Base-by-base conservation (phyloP, 1,140 invertebrate species). In the Trichonephila inaurata region DNA sequence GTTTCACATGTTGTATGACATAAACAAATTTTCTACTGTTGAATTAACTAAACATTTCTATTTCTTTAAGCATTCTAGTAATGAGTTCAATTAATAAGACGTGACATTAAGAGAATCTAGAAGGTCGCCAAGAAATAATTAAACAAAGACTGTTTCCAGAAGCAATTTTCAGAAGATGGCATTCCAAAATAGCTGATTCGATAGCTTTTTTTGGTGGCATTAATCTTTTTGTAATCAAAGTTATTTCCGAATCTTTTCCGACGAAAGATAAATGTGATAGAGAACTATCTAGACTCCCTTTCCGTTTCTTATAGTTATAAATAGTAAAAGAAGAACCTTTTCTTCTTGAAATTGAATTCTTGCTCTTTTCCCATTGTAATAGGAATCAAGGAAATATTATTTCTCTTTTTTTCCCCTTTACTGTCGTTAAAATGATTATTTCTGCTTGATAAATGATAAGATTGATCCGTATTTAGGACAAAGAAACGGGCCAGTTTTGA, bases 301-400 rank as follows among this genome's bases (percentile, higher is more conserved):
- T 28, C 14, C 33, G 72, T 77, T 28, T 77, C 6, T 28, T 77
- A 77, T 6, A 28, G 72, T 77, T 77, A 28, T 18, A 33, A 77
- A 40, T 77, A 18, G 33, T 40, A 19, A 77, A 77, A 77, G 33
- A 33, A 33, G 28, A 77, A 33, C 33, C 33, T 40, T 40, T 19
- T 28, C 18, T 77, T 40, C 69, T 40, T 77, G 72, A 24, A 77
- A 77, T 77, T 77, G 72, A 77, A 77, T 77, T 77, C 72, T 77
- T 28, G 18, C 28, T 33, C 33, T 40, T 77, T 77, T 77, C 16
- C 33, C 33, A 77, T 18, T 77, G 72, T 77, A 77, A 77, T 77
- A 28, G 14, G 18, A 77, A 19, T 33, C 18, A 77, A 77, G 18
- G 18, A 6, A 77, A 77, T 77, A 77, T 33, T 77, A 40, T 77